A percentile compares a stretch with the other conserved stretches of the same genome.
Conservation (phyloP, 2,113 vertebrate genomes). For the Silurus meridionalis region DNA sequence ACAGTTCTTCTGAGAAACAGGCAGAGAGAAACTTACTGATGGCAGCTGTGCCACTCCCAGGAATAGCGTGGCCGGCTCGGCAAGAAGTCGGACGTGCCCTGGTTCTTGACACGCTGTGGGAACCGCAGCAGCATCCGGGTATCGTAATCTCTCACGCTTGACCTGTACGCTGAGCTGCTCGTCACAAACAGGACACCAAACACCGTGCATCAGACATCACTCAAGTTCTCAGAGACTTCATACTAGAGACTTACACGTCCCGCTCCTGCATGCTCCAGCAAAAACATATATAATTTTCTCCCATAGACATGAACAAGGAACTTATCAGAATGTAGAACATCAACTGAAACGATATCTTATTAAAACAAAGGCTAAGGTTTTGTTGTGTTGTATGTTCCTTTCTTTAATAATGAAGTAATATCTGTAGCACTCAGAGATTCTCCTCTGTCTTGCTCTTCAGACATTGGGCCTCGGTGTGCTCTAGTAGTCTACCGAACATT, state of each 20-base stretch:
- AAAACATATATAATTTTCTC: too few relatives aligned
- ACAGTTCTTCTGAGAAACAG: background rate
- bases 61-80: constrained; percentile 93
- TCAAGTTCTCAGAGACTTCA: background rate
- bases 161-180: constrained; percentile 66
- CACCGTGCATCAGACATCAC: constrained; percentile 34
- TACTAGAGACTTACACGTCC: background rate
- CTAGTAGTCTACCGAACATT: too few relatives aligned
- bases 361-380: too few relatives aligned
- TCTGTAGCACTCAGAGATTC: too few relatives aligned
- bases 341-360: too few relatives aligned
- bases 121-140: constrained; percentile 92
- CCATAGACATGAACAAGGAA: too few relatives aligned
- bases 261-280: too few relatives aligned
- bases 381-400: too few relatives aligned
- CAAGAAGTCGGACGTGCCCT: constrained; percentile 95
- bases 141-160: constrained; percentile 88
- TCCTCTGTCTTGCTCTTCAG: too few relatives aligned
- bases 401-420: too few relatives aligned
- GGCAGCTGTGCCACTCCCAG: constrained; percentile 99
- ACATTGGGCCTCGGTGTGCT: too few relatives aligned
- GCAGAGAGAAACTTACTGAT: constrained; percentile 84
- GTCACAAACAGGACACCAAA: constrained; percentile 27
- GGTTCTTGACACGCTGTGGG: constrained; percentile 96
- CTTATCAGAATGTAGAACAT: too few relatives aligned